These are phyloP conservation scores for Diaprepes abbreviatus DNA, from an alignment of 2,888 invertebrate species.

Conservation along the genomic window DNA sequence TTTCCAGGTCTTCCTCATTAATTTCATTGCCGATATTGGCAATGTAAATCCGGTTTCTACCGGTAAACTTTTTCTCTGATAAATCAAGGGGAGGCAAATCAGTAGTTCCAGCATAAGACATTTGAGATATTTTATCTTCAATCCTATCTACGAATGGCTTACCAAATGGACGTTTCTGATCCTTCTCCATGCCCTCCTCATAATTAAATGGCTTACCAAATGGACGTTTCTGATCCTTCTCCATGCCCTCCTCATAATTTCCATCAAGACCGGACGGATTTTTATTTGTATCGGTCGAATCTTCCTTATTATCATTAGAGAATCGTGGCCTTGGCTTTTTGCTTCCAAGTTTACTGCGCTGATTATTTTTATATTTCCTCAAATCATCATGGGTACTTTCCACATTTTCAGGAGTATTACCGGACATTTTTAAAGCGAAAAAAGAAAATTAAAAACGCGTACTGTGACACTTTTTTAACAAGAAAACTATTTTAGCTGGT, in stretches of 20 bases:
- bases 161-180: neutral
- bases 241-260: neutral
- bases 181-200: neutral
- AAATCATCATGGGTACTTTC: slow-evolving; percentile 9
- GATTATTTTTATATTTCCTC: slow-evolving; percentile 1
- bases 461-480: slow-evolving; percentile 1
- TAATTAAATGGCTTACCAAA: slow-evolving; percentile 6
- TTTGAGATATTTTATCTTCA: slow-evolving; percentile 60
- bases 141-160: slow-evolving; percentile 50
- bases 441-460: neutral
- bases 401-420: neutral
- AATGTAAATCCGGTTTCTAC: slow-evolving; percentile 94
- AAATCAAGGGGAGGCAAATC: slow-evolving; percentile 82
- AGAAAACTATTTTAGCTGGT: neutral
- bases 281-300: neutral
- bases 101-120: slow-evolving; percentile 76
- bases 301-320: neutral
- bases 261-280: neutral
- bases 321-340: slow-evolving; percentile 7
- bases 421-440: slow-evolving; percentile 2
- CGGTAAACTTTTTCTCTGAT: slow-evolving; percentile 88
- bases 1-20: slow-evolving; percentile 88
- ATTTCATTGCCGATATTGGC: slow-evolving; percentile 88
- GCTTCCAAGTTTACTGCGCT: slow-evolving; percentile 12
- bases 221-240: neutral